phyloP scores from a whole-genome alignment of 2,888 invertebrate species.

The Fissipunctia ypsillon region DNA sequence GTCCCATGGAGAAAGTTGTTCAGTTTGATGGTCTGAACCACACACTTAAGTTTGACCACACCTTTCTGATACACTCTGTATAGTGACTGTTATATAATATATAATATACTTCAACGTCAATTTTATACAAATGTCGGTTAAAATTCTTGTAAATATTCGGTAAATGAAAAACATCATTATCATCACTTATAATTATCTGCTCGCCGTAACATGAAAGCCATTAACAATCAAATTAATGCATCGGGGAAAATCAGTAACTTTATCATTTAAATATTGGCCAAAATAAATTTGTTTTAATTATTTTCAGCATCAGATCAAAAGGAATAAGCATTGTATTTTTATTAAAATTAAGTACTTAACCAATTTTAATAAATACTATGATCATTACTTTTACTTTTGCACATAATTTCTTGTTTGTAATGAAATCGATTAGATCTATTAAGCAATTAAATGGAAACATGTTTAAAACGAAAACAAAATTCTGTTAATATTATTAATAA shows the following conservation, averaged over 20 bases:
- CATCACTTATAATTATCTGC: slow-evolving; percentile 17
- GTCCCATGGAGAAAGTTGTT: too few species aligned
- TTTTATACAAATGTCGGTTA: neutral
- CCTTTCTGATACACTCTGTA: too few species aligned
- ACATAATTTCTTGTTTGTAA: slow-evolving; percentile 21
- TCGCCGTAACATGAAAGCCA: neutral
- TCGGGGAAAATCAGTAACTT: slow-evolving; percentile 12
- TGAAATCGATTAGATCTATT: too few species aligned
- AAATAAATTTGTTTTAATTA: slow-evolving; percentile 41
- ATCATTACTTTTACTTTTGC: too few species aligned
- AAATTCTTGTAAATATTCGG: neutral
- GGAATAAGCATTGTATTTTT: slow-evolving; percentile 23
- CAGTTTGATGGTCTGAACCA: too few species aligned
- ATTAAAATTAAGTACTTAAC: slow-evolving; percentile 37
- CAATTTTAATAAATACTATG: too few species aligned
- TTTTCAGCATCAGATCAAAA: slow-evolving; percentile 33
- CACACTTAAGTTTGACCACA: too few species aligned
- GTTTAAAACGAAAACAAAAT: too few species aligned
- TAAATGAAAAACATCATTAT: slow-evolving; percentile 13
- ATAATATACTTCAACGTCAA: neutral
- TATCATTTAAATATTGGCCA: slow-evolving; percentile 6
- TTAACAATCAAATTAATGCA: slow-evolving; percentile 22
- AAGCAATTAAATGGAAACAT: too few species aligned
- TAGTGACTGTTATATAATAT: neutral
- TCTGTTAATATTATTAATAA: too few species aligned